Percentiles rank a stretch among this genome's conserved stretches.
Conservation (phyloP, 2,888 invertebrate genomes). For the Nasonia oneida region DNA sequence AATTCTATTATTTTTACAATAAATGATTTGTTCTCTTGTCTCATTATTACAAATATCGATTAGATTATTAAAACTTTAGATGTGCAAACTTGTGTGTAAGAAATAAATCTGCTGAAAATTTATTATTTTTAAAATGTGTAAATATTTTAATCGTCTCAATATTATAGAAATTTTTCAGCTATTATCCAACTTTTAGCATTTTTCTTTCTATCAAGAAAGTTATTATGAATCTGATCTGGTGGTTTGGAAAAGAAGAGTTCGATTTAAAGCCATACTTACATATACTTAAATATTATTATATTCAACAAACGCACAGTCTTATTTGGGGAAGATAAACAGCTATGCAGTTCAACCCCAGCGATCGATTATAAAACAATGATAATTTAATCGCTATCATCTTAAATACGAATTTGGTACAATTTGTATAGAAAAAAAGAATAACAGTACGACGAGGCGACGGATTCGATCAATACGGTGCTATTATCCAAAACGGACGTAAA, state of each 20-base stretch:
- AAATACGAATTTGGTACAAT: constrained; percentile 73
- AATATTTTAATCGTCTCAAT: not conserved
- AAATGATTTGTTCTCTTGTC: constrained; percentile 17
- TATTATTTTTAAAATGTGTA: not conserved
- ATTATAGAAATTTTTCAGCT: not conserved
- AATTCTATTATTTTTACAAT: constrained; percentile 7
- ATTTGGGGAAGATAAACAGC: constrained; percentile 67
- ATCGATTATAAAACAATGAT: constrained; percentile 57
- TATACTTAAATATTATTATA: constrained; percentile 66
- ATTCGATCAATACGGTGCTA: constrained; percentile 60
- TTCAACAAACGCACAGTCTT: constrained; percentile 78
- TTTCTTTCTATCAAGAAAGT: not conserved
- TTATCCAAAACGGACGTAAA: constrained; percentile 48
- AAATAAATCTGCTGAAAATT: not conserved
- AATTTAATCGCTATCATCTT: constrained; percentile 45
- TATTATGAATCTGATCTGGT: not conserved
- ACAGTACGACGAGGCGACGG: constrained; percentile 68
- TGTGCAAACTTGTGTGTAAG: not conserved
- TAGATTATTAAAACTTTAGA: not conserved
- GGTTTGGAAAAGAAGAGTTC: constrained; percentile 17
- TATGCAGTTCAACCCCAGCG: constrained; percentile 45
- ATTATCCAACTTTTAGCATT: not conserved
- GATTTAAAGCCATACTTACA: constrained; percentile 47
- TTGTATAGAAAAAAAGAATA: constrained; percentile 63
- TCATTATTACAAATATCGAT: constrained; percentile 16